phyloP scores from a whole-genome alignment of 2,113 vertebrate species.

The Pandion haliaetus region DNA sequence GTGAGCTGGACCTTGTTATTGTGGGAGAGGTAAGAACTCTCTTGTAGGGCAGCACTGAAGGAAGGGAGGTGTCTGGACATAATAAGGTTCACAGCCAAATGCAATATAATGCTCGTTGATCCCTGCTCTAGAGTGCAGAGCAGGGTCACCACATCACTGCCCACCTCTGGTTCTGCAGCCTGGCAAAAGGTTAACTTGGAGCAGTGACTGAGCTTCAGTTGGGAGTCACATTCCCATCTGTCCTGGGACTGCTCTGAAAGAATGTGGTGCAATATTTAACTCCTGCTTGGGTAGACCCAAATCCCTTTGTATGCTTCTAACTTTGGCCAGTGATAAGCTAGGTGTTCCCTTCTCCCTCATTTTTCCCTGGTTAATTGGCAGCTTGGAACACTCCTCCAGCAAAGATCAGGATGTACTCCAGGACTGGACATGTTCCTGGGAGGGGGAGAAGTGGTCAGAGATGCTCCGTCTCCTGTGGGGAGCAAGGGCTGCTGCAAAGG shows the following conservation, averaged over 20 bases:
- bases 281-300: neutral
- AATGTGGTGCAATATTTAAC: neutral
- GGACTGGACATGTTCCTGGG: neutral
- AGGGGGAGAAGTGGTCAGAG: no score
- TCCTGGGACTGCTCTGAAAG: neutral
- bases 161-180: neutral
- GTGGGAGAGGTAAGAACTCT: neutral
- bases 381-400: neutral
- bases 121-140: neutral
- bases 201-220: neutral
- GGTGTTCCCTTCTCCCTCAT: neutral
- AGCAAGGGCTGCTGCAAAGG: neutral
- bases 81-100: neutral
- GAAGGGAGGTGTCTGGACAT: neutral
- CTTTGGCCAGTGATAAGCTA: neutral
- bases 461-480: neutral
- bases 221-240: neutral
- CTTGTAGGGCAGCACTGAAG: neutral
- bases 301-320: no score
- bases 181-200: neutral
- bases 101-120: accelerated
- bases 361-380: accelerated
- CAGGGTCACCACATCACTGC: neutral
- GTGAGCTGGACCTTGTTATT: neutral
- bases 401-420: neutral